phyloP scores from a whole-genome alignment of 35 echinoderm and acorn worm species.

The Lytechinus variegatus region DNA sequence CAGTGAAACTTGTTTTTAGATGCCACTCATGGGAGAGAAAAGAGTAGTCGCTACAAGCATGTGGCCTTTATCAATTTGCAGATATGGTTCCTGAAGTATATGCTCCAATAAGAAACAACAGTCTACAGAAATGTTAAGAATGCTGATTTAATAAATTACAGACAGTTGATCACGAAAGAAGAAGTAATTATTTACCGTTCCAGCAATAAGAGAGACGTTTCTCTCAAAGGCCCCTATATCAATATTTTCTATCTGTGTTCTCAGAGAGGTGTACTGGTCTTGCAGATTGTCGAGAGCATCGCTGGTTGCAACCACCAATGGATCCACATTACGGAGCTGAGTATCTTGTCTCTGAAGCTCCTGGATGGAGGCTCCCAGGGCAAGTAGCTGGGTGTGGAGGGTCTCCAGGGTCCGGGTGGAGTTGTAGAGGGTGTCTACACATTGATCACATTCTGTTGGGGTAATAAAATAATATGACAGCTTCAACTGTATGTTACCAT shows the following conservation, averaged over 20 bases:
- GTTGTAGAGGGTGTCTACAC: conserved; percentile 79
- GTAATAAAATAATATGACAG: background rate
- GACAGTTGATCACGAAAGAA: too few species aligned
- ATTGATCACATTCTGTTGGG: conserved; percentile 82
- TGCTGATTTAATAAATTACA: too few species aligned
- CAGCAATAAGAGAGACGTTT: conserved; percentile 16
- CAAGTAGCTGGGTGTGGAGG: conserved; percentile 55
- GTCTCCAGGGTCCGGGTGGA: conserved; percentile 61
- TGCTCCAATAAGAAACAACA: too few species aligned
- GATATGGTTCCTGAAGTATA: too few species aligned
- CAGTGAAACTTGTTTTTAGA: too few species aligned
- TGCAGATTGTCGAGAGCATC: conserved; percentile 27
- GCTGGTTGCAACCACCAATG: conserved; percentile 46
- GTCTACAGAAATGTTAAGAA: too few species aligned
- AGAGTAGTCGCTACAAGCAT: too few species aligned
- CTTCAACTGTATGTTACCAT: background rate
- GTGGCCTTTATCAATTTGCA: too few species aligned
- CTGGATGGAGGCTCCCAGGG: conserved; percentile 45
- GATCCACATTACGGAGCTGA: conserved; percentile 53
- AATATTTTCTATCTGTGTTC: conserved; percentile 44
- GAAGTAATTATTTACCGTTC: background rate
- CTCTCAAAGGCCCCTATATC: conserved; percentile 34
- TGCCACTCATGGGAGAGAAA: too few species aligned
- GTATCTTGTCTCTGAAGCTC: conserved; percentile 63
- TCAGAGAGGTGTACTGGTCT: conserved; percentile 40